Base-by-base conservation (phyloP, 1,140 invertebrate genomes). In the Coenobita brevimanus region DNA sequence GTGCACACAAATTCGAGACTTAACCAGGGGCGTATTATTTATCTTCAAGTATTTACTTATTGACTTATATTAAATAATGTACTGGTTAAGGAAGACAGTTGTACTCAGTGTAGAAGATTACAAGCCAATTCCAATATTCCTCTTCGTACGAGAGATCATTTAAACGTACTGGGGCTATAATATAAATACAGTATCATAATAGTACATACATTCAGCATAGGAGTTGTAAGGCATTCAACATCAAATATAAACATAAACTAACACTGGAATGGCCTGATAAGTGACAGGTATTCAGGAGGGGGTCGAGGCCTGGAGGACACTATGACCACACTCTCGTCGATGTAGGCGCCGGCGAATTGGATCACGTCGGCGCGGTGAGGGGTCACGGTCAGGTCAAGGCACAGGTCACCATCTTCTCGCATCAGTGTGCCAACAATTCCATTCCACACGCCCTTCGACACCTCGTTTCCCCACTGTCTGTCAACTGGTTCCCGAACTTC, bases 201-300 rank as follows among this genome's bases (percentile, higher is more conserved):
- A 50, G 33, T 2, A 27, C 15, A 30, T 6, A 21, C 3, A 30
- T 64, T 30, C n/a, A 6, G 62, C 21, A 21, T 3, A 41, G 41
- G 8, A 21, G 38, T 33, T 73, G 24, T 73, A 21, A 8, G 69
- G 4, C 2, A 30, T 21, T 73, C 27, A 30, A 17, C 38, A 17
- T 78, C 36, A 21, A 10, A 43, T 8, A 21, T 41, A 36, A 8
- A 75, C 13, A 38, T 15, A 15, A 24, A n/a, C 27, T 81, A 36
- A 84, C 82, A 50, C 38, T 24, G 50, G 41, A 84, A 69, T 15
- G 82, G 82, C 21, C 69, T 84, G 69, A 57, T 30, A 3, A 84
- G 50, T 21, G 82, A 57, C 46, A 84, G 36, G 27, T 73, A 75
- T 6, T 75, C 43, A 36, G 82, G 82, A 30, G 76, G 33, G 8